A percentile compares a stretch with the other conserved stretches of the same genome.
Evolutionary conservation across 2,797 vertebrate species (phyloP).

Genomic region (Hozukius guyotensis): DNA sequence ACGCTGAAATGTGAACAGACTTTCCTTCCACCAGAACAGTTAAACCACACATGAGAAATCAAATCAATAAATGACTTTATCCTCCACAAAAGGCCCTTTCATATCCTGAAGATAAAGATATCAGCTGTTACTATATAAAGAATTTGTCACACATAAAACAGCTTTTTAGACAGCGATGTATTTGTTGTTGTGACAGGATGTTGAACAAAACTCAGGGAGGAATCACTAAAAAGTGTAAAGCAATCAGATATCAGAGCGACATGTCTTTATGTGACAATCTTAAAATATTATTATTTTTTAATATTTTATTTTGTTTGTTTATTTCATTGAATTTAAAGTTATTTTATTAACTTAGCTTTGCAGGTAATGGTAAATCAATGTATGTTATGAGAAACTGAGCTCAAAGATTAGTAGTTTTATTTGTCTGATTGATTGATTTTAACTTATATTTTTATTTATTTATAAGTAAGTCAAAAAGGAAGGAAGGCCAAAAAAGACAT

Average conservation of each 20-base stretch:
- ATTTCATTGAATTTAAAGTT: neutral
- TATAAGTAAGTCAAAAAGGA: neutral
- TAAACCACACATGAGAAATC: neutral
- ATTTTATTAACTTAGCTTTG: neutral
- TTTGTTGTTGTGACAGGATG: neutral
- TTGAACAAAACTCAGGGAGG: conserved; percentile 37
- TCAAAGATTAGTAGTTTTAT: neutral
- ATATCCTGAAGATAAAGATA: neutral
- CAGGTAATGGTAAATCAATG: neutral
- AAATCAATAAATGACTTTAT: neutral
- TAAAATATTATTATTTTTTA: neutral
- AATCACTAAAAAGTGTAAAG: neutral
- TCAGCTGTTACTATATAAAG: neutral
- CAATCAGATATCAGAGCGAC: neutral
- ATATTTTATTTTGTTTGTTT: neutral
- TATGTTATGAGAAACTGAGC: neutral
- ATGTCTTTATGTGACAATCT: neutral
- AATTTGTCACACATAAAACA: neutral
- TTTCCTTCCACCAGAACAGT: neutral
- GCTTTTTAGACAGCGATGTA: neutral
- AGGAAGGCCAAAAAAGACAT: neutral
- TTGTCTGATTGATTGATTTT: neutral
- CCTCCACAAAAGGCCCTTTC: neutral
- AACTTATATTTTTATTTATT: neutral
- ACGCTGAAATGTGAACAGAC: neutral